Percentiles rank a stretch among this genome's conserved stretches.
Conservation (phyloP, 2,797 vertebrate species). For the Tokudaia tokunoshimensis region DNA sequence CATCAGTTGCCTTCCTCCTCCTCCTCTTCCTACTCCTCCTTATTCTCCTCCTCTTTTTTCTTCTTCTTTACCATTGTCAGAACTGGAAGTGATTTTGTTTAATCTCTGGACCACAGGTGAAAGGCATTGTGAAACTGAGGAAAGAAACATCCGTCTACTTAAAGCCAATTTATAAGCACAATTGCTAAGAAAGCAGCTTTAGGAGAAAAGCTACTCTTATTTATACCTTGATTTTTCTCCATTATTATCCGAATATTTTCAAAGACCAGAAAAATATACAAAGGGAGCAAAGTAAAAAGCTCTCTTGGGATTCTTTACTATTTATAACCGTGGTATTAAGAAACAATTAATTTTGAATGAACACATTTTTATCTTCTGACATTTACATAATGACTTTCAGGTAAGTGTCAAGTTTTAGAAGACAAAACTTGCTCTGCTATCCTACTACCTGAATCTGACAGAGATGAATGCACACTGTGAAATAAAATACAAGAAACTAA, state of each 20-base stretch:
- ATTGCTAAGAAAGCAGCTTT: neutral
- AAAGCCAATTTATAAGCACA: neutral
- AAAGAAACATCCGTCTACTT: neutral
- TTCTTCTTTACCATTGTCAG: neutral
- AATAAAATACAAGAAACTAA: constrained; percentile 58
- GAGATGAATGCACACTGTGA: constrained; percentile 51
- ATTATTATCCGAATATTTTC: neutral
- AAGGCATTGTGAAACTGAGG: neutral
- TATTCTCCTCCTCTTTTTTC: too few relatives aligned
- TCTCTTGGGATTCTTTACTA: neutral
- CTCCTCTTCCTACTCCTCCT: neutral
- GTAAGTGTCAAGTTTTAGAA: constrained; percentile 55
- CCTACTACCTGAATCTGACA: constrained; percentile 19
- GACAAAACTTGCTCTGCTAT: constrained; percentile 37
- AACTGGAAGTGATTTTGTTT: neutral
- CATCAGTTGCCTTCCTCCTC: neutral
- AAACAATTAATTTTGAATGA: constrained; percentile 59
- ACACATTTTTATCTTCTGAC: constrained; percentile 60
- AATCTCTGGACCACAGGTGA: neutral
- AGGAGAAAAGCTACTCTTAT: neutral
- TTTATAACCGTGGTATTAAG: constrained; percentile 23
- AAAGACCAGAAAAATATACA: neutral
- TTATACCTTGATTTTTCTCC: neutral
- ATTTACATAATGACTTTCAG: constrained; percentile 58
- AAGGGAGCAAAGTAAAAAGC: constrained; percentile 11